These are phyloP conservation scores for Pocillopora verrucosa DNA, from an alignment of 64 coral and sea anemone species.

Conservation along the genomic window DNA sequence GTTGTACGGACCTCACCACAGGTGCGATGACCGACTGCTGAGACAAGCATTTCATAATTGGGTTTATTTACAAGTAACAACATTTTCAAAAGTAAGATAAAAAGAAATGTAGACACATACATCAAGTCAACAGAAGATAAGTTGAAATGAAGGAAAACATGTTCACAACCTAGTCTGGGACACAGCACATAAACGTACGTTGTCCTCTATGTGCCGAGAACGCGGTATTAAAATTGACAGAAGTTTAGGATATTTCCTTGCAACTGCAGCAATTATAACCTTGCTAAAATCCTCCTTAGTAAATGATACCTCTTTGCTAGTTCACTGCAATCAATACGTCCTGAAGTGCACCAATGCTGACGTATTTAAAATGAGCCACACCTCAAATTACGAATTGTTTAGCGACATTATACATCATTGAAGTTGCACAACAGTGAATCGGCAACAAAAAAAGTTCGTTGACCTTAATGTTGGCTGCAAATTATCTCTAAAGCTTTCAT, in stretches of 20 bases:
- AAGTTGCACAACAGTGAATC: background rate
- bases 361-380: no score
- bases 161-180: background rate
- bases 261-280: background rate
- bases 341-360: no score
- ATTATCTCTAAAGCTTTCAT: background rate
- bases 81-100: constrained; percentile 6
- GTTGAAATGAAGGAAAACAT: background rate
- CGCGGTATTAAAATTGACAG: no score
- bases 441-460: background rate
- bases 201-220: no score
- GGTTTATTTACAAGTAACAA: constrained; percentile 46
- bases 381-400: no score
- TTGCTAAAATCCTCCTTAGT: background rate
- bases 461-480: background rate
- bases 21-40: background rate
- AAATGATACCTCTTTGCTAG: no score
- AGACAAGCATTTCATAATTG: background rate
- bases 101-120: constrained; percentile 10
- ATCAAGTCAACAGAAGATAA: background rate
- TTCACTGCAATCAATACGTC: no score
- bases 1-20: background rate
- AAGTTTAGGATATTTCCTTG: no score
- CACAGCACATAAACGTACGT: background rate
- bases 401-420: no score